A percentile compares a stretch with the other conserved stretches of the same genome.
Evolutionary conservation across 2,888 invertebrate genomes (phyloP).

Genomic region (Luperina testacea): DNA sequence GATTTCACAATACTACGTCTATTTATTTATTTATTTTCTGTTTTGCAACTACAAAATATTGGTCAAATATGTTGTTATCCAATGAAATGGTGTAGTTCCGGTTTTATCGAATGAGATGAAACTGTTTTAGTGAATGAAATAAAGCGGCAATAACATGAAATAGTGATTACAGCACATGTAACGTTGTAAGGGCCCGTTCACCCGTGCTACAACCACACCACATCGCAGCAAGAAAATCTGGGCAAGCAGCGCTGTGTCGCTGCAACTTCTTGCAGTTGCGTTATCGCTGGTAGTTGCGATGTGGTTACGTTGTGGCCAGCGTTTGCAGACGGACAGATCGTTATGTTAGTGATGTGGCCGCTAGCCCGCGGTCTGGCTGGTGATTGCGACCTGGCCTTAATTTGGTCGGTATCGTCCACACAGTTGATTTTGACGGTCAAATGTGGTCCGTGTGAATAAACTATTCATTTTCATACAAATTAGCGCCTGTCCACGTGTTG

Average conservation of each 20-base stretch:
- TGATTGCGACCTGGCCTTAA: neutral
- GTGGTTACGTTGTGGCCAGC: neutral
- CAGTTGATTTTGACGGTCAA: neutral
- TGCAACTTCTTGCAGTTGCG: neutral
- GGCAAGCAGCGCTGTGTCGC: neutral
- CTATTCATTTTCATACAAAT: neutral
- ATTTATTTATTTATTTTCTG: slow-evolving; percentile 23
- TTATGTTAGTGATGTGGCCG: neutral
- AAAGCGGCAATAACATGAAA: slow-evolving; percentile 28
- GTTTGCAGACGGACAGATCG: neutral
- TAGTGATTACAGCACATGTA: slow-evolving; percentile 44
- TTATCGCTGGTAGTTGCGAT: neutral
- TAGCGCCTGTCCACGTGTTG: neutral
- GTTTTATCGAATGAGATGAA: slow-evolving; percentile 31
- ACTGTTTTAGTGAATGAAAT: slow-evolving; percentile 32
- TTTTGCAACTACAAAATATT: slow-evolving; percentile 53
- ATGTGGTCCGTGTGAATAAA: neutral
- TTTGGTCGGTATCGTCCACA: neutral
- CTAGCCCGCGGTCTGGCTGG: neutral
- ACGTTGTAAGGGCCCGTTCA: slow-evolving; percentile 48
- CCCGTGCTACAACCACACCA: neutral
- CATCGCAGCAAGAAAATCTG: neutral
- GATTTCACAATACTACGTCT: slow-evolving; percentile 18
- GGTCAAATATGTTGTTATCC: slow-evolving; percentile 59
- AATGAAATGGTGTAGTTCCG: slow-evolving; percentile 61